Conservation (phyloP, 2,797 vertebrate genomes). For the Danionella dracula region DNA sequence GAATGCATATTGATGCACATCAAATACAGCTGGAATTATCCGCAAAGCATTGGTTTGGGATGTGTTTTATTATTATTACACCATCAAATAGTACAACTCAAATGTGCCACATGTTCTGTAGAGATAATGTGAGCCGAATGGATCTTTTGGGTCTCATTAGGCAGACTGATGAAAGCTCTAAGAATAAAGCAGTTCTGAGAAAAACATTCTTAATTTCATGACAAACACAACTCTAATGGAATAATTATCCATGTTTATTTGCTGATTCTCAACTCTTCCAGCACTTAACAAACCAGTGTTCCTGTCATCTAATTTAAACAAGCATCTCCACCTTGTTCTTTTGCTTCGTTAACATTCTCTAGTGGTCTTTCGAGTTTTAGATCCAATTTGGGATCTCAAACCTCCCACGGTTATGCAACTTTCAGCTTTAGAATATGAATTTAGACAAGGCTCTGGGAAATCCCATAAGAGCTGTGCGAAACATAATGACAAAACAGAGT, state of each 20-base stretch:
- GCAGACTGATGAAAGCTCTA: too few relatives aligned
- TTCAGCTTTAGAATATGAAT: conserved; percentile 34
- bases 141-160: neutral
- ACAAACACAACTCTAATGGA: conserved; percentile 56
- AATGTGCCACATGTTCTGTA: neutral
- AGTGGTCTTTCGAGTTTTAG: conserved; percentile 19
- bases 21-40: too few relatives aligned
- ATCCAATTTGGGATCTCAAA: conserved; percentile 30
- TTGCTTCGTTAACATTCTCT: conserved; percentile 49
- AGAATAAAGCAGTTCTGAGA: neutral
- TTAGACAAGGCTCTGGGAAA: conserved; percentile 38
- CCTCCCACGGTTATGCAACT: conserved; percentile 25
- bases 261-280: too few relatives aligned
- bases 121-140: neutral
- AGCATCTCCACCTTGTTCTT: too few relatives aligned
- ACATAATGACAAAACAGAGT: conserved; percentile 44
- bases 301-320: conserved; percentile 24
- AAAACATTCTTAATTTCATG: conserved; percentile 43
- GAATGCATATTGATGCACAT: too few relatives aligned
- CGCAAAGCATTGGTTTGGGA: too few relatives aligned
- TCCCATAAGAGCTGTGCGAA: conserved; percentile 45
- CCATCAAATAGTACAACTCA: neutral
- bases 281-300: conserved; percentile 31
- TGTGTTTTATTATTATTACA: neutral
- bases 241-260: too few relatives aligned